These are phyloP conservation scores for Agrilus mali DNA, from an alignment of 2,888 invertebrate species.

Conservation along the genomic window DNA sequence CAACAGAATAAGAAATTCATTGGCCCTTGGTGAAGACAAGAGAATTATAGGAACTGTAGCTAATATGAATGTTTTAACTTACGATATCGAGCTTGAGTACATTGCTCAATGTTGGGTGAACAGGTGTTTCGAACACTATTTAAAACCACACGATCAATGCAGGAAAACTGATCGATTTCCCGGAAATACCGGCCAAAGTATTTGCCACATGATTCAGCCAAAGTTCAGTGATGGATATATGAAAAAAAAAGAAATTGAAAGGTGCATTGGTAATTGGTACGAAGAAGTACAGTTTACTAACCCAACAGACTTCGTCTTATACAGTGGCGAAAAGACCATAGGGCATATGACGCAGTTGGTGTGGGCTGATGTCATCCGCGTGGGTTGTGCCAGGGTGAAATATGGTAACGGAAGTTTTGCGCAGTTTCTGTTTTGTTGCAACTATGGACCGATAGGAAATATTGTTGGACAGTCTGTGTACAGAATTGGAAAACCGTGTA, in stretches of 20 bases:
- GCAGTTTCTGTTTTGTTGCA: conserved; percentile 1
- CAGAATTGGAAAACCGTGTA: conserved; percentile 1
- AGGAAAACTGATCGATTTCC: neutral
- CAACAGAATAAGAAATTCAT: neutral
- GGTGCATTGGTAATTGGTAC: neutral
- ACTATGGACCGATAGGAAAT: conserved; percentile 1
- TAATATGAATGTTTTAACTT: conserved; percentile 1
- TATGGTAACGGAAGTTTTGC: neutral
- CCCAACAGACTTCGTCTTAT: too few species aligned
- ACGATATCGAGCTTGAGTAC: conserved; percentile 3
- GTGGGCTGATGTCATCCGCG: neutral
- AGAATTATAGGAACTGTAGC: neutral
- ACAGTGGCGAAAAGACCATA: neutral
- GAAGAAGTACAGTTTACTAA: neutral
- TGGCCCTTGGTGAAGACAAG: neutral
- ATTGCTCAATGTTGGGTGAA: conserved; percentile 6
- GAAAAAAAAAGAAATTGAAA: neutral
- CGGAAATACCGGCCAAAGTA: neutral
- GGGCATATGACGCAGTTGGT: neutral
- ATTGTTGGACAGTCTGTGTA: neutral
- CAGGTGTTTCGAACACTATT: neutral
- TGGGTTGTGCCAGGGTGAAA: conserved; percentile 1
- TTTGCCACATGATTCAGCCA: too few species aligned
- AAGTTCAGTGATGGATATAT: neutral
- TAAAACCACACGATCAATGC: neutral